Percentiles rank a stretch among this genome's conserved stretches.
phyloP scores from a whole-genome alignment of 2,113 vertebrate genomes.

The Channa argus region DNA sequence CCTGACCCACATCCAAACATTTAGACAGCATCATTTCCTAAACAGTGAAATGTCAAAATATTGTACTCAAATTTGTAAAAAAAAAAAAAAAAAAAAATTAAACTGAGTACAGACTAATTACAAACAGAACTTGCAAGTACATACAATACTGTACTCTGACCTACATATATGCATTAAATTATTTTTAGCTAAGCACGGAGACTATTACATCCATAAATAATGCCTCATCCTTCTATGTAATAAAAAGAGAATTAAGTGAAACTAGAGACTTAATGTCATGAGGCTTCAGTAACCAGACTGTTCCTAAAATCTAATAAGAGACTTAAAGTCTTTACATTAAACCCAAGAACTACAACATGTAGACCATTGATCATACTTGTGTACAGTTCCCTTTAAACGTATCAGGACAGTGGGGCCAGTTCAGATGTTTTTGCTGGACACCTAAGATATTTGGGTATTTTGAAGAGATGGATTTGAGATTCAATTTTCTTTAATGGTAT shows the following conservation, averaged over 20 bases:
- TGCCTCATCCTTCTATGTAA: slow-evolving; percentile 54
- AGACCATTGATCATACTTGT: slow-evolving; percentile 11
- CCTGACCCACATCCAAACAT: not conserved
- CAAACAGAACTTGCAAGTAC: not conserved
- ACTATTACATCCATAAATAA: slow-evolving; percentile 33
- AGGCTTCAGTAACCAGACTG: slow-evolving; percentile 52
- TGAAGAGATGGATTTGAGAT: too few species aligned
- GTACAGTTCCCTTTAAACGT: too few species aligned
- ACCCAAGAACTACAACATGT: slow-evolving; percentile 15
- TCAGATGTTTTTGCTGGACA: too few species aligned
- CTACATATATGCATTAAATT: slow-evolving; percentile 62
- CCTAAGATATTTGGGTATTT: too few species aligned
- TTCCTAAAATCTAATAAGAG: slow-evolving; percentile 70
- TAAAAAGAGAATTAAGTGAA: slow-evolving; percentile 78
- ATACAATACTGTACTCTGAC: not conserved
- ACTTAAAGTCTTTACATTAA: slow-evolving; percentile 41
- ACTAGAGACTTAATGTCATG: slow-evolving; percentile 48
- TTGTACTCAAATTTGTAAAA: not conserved
- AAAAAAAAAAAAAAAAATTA: too few species aligned
- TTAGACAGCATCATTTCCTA: not conserved
- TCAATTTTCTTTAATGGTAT: too few species aligned
- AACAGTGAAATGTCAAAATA: not conserved
- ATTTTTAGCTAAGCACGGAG: slow-evolving; percentile 13
- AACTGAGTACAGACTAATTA: not conserved
- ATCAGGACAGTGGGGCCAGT: too few species aligned